phyloP scores from a whole-genome alignment of 2,113 vertebrate genomes.

The Atlantisia rogersi region DNA sequence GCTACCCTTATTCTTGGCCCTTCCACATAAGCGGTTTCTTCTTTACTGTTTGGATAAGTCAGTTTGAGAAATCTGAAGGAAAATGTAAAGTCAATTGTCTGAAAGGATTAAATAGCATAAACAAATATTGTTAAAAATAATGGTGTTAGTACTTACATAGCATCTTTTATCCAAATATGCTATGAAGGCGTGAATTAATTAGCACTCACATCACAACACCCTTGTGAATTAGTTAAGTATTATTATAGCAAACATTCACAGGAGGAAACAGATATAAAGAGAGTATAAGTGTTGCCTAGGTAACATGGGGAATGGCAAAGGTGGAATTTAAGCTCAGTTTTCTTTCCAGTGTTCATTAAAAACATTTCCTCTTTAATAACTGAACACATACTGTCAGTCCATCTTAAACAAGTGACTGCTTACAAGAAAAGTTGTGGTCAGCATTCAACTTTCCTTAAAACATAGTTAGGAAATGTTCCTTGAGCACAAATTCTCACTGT shows the following conservation, averaged over 20 bases:
- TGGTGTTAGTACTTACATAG: background rate
- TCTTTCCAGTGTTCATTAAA: background rate
- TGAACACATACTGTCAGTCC: background rate
- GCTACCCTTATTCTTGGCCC: background rate
- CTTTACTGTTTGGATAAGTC: slow-evolving; percentile 12
- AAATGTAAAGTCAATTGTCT: background rate
- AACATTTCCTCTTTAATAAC: background rate
- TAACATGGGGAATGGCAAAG: slow-evolving; percentile 13
- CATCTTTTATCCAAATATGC: background rate
- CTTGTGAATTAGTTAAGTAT: slow-evolving; percentile 2
- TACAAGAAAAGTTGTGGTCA: background rate
- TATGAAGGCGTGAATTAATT: slow-evolving; percentile 5
- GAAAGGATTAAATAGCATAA: background rate
- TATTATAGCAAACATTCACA: slow-evolving; percentile 8
- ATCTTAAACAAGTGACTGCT: accelerated
- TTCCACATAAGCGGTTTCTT: background rate
- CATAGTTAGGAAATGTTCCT: background rate
- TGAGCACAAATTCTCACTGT: background rate
- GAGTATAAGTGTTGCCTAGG: slow-evolving; percentile 11
- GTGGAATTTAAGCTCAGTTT: slow-evolving; percentile 3
- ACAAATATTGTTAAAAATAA: background rate
- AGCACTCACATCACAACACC: background rate
- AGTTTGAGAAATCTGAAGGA: background rate
- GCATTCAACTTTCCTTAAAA: background rate
- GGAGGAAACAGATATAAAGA: slow-evolving; percentile 9